phyloP scores from a whole-genome alignment of 1,140 invertebrate genomes.

The Megathymus violae region DNA sequence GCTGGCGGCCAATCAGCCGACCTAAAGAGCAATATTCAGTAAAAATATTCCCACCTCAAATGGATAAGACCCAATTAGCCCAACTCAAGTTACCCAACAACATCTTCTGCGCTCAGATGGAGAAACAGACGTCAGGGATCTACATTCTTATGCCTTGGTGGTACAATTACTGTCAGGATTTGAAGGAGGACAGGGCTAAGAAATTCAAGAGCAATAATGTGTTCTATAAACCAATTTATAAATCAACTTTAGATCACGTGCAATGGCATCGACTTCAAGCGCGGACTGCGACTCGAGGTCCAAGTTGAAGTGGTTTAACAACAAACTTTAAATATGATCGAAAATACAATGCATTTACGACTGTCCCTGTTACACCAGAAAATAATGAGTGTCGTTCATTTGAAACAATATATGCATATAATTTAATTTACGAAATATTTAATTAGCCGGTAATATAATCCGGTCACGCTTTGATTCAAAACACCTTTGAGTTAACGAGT shows the following conservation, averaged over 20 bases:
- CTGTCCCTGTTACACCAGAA: too few relatives aligned
- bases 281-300: neutral
- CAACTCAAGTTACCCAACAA: conserved; percentile 49
- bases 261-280: conserved; percentile 34
- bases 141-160: conserved; percentile 57
- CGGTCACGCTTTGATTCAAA: too few relatives aligned
- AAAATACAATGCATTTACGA: neutral
- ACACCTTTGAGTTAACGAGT: too few relatives aligned
- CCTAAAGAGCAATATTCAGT: neutral
- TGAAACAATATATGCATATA: too few relatives aligned
- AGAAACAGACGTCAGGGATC: conserved; percentile 25
- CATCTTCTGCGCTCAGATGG: conserved; percentile 49
- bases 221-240: conserved; percentile 33
- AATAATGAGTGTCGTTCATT: too few relatives aligned
- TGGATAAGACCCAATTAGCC: conserved; percentile 11
- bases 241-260: conserved; percentile 39
- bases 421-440: too few relatives aligned
- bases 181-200: conserved; percentile 35
- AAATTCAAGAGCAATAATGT: conserved; percentile 1
- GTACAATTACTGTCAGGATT: conserved; percentile 52
- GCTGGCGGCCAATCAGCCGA: conserved; percentile 1
- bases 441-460: too few relatives aligned
- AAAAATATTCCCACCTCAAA: neutral
- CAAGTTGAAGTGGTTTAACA: neutral
- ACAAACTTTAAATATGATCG: conserved; percentile 4